These are phyloP conservation scores for Camponotus pennsylvanicus DNA, from an alignment of 1,140 invertebrate species.

Conservation along the genomic window DNA sequence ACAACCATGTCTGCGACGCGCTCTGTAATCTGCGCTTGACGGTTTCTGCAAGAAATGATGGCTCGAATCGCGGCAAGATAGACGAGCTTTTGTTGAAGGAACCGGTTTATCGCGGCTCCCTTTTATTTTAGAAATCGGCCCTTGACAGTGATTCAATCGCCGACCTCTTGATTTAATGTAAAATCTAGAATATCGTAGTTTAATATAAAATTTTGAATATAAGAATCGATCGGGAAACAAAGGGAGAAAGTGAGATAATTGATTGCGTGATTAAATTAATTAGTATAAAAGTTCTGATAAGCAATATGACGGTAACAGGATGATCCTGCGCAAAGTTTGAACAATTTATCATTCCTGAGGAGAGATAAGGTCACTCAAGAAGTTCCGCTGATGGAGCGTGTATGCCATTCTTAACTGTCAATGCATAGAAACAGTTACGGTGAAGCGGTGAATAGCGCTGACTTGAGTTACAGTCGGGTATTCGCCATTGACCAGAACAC, in stretches of 20 bases:
- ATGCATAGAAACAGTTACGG: constrained; percentile 54
- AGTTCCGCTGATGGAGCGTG: constrained; percentile 33
- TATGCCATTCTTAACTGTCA: constrained; percentile 46
- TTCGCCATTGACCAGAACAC: constrained; percentile 55
- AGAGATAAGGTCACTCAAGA: constrained; percentile 28
- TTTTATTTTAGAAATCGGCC: neutral
- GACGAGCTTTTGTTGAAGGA: constrained; percentile 38
- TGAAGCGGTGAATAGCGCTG: constrained; percentile 23
- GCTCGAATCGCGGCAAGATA: constrained; percentile 40
- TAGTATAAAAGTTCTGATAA: neutral
- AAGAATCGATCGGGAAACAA: neutral
- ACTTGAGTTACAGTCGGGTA: constrained; percentile 48
- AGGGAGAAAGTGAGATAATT: neutral
- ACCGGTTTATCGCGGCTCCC: constrained; percentile 10
- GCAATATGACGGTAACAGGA: neutral
- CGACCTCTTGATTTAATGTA: neutral
- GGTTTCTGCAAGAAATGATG: constrained; percentile 63
- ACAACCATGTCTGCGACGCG: constrained; percentile 57
- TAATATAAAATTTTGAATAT: neutral
- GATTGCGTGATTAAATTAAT: neutral
- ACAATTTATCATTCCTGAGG: constrained; percentile 40
- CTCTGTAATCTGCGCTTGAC: constrained; percentile 70
- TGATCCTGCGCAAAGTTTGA: neutral
- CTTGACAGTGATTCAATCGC: neutral
- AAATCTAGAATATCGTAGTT: neutral